Evolutionary conservation across 1,140 invertebrate species (phyloP).

Genomic region (Ostrea edulis): DNA sequence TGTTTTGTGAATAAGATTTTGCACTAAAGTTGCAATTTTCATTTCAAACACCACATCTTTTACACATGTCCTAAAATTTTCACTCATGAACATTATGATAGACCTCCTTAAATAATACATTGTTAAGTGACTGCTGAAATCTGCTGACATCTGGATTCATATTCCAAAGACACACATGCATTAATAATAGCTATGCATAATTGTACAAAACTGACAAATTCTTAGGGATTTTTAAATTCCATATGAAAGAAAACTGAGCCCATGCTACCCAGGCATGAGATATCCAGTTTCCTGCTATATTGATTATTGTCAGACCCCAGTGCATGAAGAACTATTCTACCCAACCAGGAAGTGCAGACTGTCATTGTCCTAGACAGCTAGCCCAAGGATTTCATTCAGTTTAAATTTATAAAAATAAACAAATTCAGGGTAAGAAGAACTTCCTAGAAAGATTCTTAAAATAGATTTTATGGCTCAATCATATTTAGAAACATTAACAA

Average conservation of each 20-base stretch:
- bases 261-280: not conserved
- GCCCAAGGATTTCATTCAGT: not conserved
- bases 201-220: not conserved
- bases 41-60: too few relatives aligned
- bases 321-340: not conserved
- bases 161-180: too few relatives aligned
- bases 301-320: not conserved
- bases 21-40: too few relatives aligned
- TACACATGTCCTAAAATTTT: too few relatives aligned
- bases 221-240: not conserved
- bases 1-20: too few relatives aligned
- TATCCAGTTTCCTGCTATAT: not conserved
- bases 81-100: too few relatives aligned
- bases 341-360: not conserved
- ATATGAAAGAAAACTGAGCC: not conserved
- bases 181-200: not conserved
- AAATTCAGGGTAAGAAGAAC: not conserved
- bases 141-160: too few relatives aligned
- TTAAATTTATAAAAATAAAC: not conserved
- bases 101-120: too few relatives aligned
- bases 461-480: not conserved
- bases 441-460: not conserved
- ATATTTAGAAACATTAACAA: not conserved
- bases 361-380: not conserved
- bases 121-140: too few relatives aligned